Percentiles rank a stretch among this genome's conserved stretches.
Evolutionary conservation across 1,140 invertebrate genomes (phyloP).

Genomic region (Ladona fulva): DNA sequence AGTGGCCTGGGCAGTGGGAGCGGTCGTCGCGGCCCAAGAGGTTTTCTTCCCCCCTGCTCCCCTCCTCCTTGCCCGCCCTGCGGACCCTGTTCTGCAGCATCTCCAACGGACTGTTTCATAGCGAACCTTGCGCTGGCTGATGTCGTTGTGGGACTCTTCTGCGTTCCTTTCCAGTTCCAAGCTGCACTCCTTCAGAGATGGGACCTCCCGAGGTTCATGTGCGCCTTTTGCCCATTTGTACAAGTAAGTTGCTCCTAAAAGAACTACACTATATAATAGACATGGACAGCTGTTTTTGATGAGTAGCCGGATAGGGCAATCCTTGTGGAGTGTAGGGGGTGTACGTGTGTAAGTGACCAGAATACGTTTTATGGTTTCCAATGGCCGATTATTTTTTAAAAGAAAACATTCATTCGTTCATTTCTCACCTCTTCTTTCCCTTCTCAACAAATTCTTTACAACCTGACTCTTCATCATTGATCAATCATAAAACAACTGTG

Average conservation of each 20-base stretch:
- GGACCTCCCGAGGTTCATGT: slow-evolving; percentile 76
- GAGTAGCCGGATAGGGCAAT: too few species aligned
- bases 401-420: too few species aligned
- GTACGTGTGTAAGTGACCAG: too few species aligned
- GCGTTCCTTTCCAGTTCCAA: slow-evolving; percentile 78
- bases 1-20: background rate
- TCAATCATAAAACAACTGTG: too few species aligned
- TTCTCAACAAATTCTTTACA: too few species aligned
- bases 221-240: slow-evolving; percentile 70
- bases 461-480: too few species aligned
- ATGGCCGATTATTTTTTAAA: too few species aligned
- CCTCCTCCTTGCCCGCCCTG: background rate
- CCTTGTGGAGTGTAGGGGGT: too few species aligned
- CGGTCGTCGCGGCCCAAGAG: background rate
- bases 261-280: too few species aligned
- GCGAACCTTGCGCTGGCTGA: slow-evolving; percentile 68
- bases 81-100: background rate
- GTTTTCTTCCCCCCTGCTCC: background rate
- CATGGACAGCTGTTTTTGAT: too few species aligned
- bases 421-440: too few species aligned
- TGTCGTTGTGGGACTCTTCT: slow-evolving; percentile 67
- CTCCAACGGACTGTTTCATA: slow-evolving; percentile 65
- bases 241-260: slow-evolving; percentile 30
- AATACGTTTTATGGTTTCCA: too few species aligned
- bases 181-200: slow-evolving; percentile 69